These are phyloP conservation scores for Barnardius zonarius DNA, from an alignment of 2,113 vertebrate genomes.

Conservation along the genomic window DNA sequence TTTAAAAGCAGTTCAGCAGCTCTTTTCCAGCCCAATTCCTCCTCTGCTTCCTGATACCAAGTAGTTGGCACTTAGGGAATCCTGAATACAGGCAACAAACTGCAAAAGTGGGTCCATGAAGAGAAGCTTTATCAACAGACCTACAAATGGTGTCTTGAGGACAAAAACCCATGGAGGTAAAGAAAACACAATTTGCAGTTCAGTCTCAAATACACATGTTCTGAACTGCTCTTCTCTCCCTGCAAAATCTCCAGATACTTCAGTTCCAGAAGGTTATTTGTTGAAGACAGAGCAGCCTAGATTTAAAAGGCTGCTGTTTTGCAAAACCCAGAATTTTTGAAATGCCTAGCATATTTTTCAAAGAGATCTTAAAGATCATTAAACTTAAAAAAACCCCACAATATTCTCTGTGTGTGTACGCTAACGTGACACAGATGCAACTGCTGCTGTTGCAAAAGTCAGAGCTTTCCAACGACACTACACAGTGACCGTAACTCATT, in stretches of 20 bases:
- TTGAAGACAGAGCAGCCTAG: background rate
- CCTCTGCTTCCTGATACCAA: background rate
- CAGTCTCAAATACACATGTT: background rate
- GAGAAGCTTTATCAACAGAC: background rate
- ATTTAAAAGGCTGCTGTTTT: background rate
- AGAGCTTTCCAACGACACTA: background rate
- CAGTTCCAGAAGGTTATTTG: background rate
- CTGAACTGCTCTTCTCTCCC: background rate
- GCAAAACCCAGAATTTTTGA: conserved; percentile 1
- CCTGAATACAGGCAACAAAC: background rate
- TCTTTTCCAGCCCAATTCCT: background rate
- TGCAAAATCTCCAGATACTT: background rate
- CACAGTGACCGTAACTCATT: background rate
- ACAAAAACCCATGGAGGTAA: background rate
- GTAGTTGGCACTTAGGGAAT: background rate
- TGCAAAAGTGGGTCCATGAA: background rate
- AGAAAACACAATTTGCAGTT: background rate
- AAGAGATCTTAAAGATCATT: background rate
- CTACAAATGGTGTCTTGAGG: background rate
- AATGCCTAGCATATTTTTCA: background rate
- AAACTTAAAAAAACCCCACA: background rate
- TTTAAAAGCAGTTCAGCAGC: background rate
- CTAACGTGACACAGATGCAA: conserved; percentile 35
- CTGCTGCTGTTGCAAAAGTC: background rate
- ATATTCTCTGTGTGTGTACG: background rate